Conservation (phyloP, 1,140 invertebrate species). For the Lucilia cuprina region DNA sequence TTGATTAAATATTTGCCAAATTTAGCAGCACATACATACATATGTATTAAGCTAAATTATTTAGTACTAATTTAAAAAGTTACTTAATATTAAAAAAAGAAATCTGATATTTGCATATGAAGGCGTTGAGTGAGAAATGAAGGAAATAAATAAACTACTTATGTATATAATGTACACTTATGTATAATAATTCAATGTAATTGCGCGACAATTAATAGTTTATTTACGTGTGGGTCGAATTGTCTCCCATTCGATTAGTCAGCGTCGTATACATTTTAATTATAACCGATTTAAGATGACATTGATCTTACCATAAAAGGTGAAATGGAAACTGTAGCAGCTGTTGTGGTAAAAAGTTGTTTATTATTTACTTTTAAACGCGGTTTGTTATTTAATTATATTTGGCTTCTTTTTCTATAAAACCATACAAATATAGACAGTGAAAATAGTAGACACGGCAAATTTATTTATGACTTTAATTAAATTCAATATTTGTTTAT, state of each 20-base stretch:
- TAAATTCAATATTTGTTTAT: neutral
- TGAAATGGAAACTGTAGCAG: conserved; percentile 27
- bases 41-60: too few relatives aligned
- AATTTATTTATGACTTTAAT: conserved; percentile 24
- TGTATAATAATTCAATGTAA: conserved; percentile 4
- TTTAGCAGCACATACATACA: too few relatives aligned
- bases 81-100: too few relatives aligned
- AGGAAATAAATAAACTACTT: neutral
- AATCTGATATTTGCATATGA: neutral
- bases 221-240: neutral
- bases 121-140: neutral
- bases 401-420: neutral
- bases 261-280: neutral
- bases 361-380: neutral
- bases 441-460: neutral
- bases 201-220: conserved; percentile 18
- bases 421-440: neutral
- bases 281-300: neutral
- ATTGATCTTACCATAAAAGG: conserved; percentile 24
- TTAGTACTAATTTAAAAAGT: too few relatives aligned
- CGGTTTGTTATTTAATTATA: conserved; percentile 5
- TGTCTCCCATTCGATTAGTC: neutral
- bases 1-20: too few relatives aligned
- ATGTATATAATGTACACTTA: neutral
- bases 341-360: neutral